Evolutionary conservation across 1,140 invertebrate species (phyloP).

Genomic region (Megalopta genalis): DNA sequence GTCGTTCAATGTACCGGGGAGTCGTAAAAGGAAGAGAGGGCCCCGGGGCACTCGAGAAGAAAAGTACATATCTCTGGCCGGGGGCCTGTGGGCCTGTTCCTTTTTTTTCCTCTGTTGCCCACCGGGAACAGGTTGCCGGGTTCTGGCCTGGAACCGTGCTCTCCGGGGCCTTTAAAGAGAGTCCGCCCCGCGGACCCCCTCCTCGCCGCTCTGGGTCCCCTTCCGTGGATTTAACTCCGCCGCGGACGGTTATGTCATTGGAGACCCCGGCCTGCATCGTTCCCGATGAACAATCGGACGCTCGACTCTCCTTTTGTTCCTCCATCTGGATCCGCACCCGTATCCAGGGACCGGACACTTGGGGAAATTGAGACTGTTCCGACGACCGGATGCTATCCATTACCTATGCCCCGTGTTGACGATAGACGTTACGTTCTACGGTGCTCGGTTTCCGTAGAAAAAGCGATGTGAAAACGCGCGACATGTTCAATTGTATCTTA

Average conservation of each 20-base stretch:
- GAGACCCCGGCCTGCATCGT: not conserved
- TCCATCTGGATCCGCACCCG: not conserved
- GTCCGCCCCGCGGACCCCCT: not conserved
- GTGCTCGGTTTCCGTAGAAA: too few species aligned
- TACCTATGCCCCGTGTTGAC: too few species aligned
- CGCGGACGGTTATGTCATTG: constrained; percentile 1
- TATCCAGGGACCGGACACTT: too few species aligned
- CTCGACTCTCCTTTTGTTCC: not conserved
- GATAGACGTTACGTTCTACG: too few species aligned
- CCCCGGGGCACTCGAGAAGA: not conserved
- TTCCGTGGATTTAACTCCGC: not conserved
- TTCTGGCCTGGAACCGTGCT: not conserved
- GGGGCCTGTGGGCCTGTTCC: not conserved
- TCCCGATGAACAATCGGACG: not conserved
- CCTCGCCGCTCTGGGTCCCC: not conserved
- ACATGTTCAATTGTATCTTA: too few species aligned
- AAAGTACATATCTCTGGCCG: not conserved
- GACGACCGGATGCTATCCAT: too few species aligned
- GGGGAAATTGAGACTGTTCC: too few species aligned
- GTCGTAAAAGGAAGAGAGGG: not conserved
- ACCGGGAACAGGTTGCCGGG: not conserved
- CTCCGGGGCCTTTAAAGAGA: not conserved
- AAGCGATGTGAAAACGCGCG: too few species aligned
- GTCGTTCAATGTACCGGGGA: not conserved
- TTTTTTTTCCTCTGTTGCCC: not conserved